Evolutionary conservation across 92 coral and sea anemone genomes (phyloP).

Genomic region (Epizoanthus scotinus): DNA sequence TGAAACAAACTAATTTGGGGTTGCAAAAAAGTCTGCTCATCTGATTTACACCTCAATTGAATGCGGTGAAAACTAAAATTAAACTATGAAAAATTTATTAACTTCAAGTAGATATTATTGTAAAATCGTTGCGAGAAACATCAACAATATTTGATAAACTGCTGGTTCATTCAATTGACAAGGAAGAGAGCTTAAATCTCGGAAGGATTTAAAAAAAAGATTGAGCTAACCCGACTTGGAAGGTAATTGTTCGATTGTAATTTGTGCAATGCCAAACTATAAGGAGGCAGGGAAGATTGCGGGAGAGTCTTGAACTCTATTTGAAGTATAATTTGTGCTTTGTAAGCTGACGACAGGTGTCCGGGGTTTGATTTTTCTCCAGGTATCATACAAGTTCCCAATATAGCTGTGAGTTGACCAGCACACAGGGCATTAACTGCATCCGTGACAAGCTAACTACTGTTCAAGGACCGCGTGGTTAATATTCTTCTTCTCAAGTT

Average conservation of each 20-base stretch:
- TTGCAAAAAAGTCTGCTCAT: slow-evolving; percentile 36
- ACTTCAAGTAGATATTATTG: slow-evolving; percentile 47
- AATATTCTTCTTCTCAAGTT: too few species aligned
- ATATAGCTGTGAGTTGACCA: slow-evolving; percentile 34
- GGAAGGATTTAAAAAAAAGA: not conserved
- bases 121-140: slow-evolving; percentile 42
- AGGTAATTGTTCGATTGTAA: not conserved
- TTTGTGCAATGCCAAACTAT: not conserved
- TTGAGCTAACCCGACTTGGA: not conserved
- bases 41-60: slow-evolving; percentile 36
- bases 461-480: not conserved
- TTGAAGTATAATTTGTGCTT: slow-evolving; percentile 28
- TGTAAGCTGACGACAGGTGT: slow-evolving; percentile 36
- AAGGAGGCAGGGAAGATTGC: not conserved
- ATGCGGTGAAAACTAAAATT: slow-evolving; percentile 57
- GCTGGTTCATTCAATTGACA: not conserved
- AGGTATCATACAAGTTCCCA: slow-evolving; percentile 38
- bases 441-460: slow-evolving; percentile 4
- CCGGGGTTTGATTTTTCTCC: slow-evolving; percentile 41
- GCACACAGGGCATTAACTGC: slow-evolving; percentile 31
- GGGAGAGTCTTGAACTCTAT: not conserved
- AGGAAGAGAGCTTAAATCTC: not conserved
- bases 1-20: slow-evolving; percentile 27
- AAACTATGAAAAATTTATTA: slow-evolving; percentile 53
- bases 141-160: slow-evolving; percentile 43